These are phyloP conservation scores for Pterocles burchelli DNA, from an alignment of 2,113 vertebrate species.

Conservation along the genomic window DNA sequence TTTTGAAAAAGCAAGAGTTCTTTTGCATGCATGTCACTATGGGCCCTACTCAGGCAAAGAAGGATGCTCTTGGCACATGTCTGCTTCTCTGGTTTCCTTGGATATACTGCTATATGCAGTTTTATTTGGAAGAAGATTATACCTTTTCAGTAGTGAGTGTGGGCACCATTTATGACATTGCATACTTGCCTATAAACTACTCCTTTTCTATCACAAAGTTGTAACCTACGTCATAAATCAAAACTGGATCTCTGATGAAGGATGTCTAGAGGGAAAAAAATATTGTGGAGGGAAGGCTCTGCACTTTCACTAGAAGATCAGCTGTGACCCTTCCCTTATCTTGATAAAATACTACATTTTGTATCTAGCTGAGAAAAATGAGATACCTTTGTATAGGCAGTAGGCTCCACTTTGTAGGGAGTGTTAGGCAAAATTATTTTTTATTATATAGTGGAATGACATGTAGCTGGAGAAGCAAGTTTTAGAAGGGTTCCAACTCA, in stretches of 20 bases:
- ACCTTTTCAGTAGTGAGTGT: background rate
- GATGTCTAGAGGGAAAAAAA: background rate
- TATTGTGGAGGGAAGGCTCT: background rate
- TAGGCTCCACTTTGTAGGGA: background rate
- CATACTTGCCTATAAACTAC: background rate
- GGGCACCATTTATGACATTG: background rate
- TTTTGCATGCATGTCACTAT: constrained; percentile 66
- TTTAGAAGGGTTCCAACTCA: background rate
- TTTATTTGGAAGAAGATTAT: background rate
- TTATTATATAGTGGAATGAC: background rate
- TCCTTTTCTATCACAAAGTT: background rate
- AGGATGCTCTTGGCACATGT: constrained; percentile 38
- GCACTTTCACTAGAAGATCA: background rate
- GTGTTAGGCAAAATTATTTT: background rate
- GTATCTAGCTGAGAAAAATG: background rate
- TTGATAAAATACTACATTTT: background rate
- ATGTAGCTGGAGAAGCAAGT: background rate
- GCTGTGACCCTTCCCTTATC: background rate
- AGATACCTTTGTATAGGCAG: background rate
- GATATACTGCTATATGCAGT: background rate
- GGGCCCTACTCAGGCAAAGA: constrained; percentile 30
- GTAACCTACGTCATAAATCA: background rate
- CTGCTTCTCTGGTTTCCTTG: background rate
- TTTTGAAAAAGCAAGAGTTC: constrained; percentile 66
- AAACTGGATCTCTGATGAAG: background rate